These are phyloP conservation scores for Pogoniulus pusillus DNA, from an alignment of 2,797 vertebrate genomes.

Conservation along the genomic window DNA sequence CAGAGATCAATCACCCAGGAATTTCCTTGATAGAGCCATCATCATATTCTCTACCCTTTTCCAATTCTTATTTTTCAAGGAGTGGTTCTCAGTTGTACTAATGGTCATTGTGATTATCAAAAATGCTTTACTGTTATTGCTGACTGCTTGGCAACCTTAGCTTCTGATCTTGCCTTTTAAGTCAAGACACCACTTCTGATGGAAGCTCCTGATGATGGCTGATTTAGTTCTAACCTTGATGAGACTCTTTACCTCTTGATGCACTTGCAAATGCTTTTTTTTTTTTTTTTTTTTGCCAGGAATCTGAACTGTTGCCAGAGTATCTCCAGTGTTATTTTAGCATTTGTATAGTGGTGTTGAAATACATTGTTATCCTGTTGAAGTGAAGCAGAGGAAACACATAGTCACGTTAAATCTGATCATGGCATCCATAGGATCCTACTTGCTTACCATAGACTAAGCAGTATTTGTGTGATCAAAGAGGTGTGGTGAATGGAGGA, in stretches of 20 bases:
- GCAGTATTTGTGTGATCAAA: background rate
- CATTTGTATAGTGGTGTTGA: background rate
- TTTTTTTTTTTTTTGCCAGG: background rate
- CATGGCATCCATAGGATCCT: background rate
- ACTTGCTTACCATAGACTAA: background rate
- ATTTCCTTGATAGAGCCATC: background rate
- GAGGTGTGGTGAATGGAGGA: background rate
- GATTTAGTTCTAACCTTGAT: background rate
- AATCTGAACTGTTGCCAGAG: background rate
- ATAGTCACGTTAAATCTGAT: background rate
- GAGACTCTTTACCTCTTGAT: background rate
- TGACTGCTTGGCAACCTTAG: background rate
- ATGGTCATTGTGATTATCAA: background rate
- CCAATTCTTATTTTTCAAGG: background rate
- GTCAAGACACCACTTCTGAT: background rate
- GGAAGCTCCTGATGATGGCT: background rate
- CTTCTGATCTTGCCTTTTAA: background rate
- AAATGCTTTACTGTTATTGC: background rate
- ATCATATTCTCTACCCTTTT: background rate
- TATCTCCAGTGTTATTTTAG: background rate
- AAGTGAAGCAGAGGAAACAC: background rate
- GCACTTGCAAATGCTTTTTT: background rate
- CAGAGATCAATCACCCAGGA: background rate
- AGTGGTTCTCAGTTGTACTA: background rate
- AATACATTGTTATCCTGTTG: background rate